A percentile compares a stretch with the other conserved stretches of the same genome.
Conservation (phyloP, 2,113 vertebrate species). For the Pygoscelis antarcticus region DNA sequence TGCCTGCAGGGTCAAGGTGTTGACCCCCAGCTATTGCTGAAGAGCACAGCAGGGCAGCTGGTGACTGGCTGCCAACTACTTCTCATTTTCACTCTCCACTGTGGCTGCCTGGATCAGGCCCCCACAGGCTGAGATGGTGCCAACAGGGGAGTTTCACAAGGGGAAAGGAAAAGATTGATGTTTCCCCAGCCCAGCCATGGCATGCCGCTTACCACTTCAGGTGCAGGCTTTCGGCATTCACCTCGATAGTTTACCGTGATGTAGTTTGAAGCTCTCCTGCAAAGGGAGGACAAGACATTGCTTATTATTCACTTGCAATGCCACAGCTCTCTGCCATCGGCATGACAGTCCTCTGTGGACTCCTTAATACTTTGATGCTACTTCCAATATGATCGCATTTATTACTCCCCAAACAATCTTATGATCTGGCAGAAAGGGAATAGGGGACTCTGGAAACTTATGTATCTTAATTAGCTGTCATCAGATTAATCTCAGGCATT, state of each 20-base stretch:
- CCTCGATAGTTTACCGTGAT: constrained; percentile 51
- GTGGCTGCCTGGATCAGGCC: neutral
- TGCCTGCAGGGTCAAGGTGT: neutral
- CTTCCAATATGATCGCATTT: constrained; percentile 30
- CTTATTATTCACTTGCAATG: constrained; percentile 8
- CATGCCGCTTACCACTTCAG: constrained; percentile 39
- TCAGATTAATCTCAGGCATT: constrained; percentile 58
- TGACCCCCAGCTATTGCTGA: neutral
- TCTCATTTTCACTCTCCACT: neutral
- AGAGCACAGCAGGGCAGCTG: neutral
- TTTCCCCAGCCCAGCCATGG: neutral
- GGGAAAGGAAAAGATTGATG: neutral
- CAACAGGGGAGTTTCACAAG: neutral
- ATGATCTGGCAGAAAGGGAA: constrained; percentile 10
- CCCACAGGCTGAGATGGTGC: neutral
- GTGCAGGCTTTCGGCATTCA: constrained; percentile 50
- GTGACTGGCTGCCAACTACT: neutral
- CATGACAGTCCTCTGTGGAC: constrained; percentile 1
- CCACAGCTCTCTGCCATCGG: neutral
- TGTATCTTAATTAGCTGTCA: constrained; percentile 65
- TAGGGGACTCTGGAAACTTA: constrained; percentile 39
- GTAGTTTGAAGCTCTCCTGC: constrained; percentile 53
- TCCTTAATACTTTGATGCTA: constrained; percentile 33
- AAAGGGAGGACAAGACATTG: constrained; percentile 26
- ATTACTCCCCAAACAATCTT: constrained; percentile 42